Conservation (phyloP, 2,113 vertebrate genomes). For the Caranx melampygus region DNA sequence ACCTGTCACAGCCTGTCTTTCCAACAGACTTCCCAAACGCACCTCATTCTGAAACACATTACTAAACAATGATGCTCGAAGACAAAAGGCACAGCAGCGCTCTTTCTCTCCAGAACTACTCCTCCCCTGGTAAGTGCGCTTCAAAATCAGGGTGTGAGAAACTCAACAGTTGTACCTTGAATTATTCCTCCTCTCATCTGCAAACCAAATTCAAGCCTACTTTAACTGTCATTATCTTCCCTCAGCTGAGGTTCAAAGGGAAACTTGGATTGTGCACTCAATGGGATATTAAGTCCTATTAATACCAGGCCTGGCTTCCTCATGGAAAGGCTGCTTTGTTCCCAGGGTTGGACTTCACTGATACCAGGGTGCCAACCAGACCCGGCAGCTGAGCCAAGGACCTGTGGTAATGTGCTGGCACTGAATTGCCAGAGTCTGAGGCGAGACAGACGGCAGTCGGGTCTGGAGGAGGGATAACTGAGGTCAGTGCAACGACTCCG, state of each 20-base stretch:
- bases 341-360: constrained; percentile 63
- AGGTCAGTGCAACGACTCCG: constrained; percentile 48
- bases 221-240: constrained; percentile 24
- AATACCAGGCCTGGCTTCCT: constrained; percentile 49
- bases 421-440: constrained; percentile 53
- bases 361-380: constrained; percentile 71
- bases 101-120: constrained; percentile 14
- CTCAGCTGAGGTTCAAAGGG: constrained; percentile 43
- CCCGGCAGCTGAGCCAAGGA: constrained; percentile 64
- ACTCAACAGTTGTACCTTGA: constrained; percentile 40
- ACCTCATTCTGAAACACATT: constrained; percentile 30
- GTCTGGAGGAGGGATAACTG: constrained; percentile 46
- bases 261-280: constrained; percentile 34
- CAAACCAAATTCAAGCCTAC: constrained; percentile 48
- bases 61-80: constrained; percentile 36
- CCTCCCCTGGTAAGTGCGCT: constrained; percentile 4
- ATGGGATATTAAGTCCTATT: constrained; percentile 63
- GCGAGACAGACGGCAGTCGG: constrained; percentile 65
- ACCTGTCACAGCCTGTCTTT: constrained; percentile 39
- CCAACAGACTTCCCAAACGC: constrained; percentile 34
- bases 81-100: constrained; percentile 23
- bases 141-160: constrained; percentile 33
- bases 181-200: constrained; percentile 54
- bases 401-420: constrained; percentile 67
- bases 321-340: constrained; percentile 63